Conservation (phyloP, 1,140 invertebrate genomes). For the Amphibalanus amphitrite region DNA sequence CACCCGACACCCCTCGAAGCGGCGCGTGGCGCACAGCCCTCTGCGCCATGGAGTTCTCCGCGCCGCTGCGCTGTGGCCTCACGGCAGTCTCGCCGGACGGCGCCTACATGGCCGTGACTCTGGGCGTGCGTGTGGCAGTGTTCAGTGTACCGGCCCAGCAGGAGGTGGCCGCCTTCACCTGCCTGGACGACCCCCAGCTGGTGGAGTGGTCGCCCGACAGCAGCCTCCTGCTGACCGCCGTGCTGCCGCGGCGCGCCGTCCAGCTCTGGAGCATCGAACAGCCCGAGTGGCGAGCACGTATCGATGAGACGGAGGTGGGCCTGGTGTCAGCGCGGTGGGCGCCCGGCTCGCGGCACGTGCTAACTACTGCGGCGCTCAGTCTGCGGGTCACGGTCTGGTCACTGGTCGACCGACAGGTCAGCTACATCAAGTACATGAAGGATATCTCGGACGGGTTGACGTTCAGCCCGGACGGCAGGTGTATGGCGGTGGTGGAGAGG, state of each 20-base stretch:
- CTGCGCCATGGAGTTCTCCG: neutral
- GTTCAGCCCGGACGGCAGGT: constrained; percentile 28
- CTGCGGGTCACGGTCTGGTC: constrained; percentile 33
- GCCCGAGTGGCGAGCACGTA: constrained; percentile 32
- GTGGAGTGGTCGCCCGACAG: constrained; percentile 32
- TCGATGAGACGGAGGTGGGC: constrained; percentile 33
- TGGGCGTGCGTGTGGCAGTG: neutral
- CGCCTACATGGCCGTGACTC: neutral
- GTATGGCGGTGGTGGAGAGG: constrained; percentile 31
- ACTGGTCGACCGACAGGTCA: constrained; percentile 29
- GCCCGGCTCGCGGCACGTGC: constrained; percentile 30
- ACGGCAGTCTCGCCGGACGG: neutral
- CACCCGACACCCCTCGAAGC: too few species aligned
- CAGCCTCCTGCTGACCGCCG: constrained; percentile 28
- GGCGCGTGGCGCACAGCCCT: too few species aligned
- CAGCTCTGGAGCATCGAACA: constrained; percentile 32
- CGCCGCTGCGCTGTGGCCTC: neutral
- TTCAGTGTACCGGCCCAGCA: neutral
- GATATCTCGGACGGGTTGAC: constrained; percentile 22
- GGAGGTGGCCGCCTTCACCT: neutral
- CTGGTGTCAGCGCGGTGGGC: constrained; percentile 27
- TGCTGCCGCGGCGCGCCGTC: constrained; percentile 27
- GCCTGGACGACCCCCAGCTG: constrained; percentile 8
- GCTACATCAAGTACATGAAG: constrained; percentile 33
- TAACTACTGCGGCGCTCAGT: constrained; percentile 32